Evolutionary conservation across 2,888 invertebrate genomes (phyloP).

Genomic region (Apantesis nais): DNA sequence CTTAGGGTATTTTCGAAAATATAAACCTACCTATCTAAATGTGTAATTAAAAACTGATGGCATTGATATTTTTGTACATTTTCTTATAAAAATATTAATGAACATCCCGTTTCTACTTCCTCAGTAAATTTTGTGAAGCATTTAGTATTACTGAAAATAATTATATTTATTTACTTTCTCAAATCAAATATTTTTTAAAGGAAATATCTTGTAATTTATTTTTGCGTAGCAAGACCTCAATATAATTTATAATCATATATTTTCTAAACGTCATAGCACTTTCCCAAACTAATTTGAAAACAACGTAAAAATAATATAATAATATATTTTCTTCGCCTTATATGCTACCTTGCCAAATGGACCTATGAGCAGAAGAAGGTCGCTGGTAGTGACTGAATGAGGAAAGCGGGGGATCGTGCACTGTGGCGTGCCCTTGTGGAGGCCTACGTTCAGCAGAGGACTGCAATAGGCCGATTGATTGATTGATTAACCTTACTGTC

Average conservation of each 20-base stretch:
- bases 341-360: no score
- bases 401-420: no score
- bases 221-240: background rate
- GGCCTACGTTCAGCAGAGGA: no score
- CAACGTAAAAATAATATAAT: background rate
- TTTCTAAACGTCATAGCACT: background rate
- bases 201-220: background rate
- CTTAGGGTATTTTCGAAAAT: background rate
- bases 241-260: background rate
- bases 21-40: background rate
- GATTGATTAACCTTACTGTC: no score
- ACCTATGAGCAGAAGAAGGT: no score
- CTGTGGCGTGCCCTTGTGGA: no score
- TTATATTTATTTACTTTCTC: background rate
- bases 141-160: background rate
- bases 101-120: background rate
- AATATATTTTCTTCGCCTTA: background rate
- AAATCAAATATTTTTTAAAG: background rate
- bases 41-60: background rate
- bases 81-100: background rate
- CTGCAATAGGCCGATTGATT: no score
- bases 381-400: no score
- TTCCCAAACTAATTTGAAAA: background rate
- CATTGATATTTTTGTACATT: background rate
- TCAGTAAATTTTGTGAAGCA: background rate